Base-by-base conservation (phyloP, 1,140 invertebrate genomes). In the Nasonia longicornis region DNA sequence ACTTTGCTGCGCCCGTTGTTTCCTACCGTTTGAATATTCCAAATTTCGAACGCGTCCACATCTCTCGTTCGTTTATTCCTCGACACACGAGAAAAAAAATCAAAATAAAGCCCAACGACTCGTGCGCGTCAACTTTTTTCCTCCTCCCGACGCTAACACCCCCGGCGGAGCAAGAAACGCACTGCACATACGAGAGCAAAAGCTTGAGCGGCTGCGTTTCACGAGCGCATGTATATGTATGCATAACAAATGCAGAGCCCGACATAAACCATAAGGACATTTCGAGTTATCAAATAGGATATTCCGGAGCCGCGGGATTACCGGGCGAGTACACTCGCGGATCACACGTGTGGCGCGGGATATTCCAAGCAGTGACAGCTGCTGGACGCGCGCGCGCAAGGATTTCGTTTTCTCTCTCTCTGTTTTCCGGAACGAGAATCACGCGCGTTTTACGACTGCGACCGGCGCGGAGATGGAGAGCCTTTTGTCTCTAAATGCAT, bases 371-470 rank as follows among this genome's bases (percentile, higher is more conserved):
- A 77, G 75, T 11, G 75, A 77, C 75, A 77, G 75, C 75, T 77
- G 64, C 64, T 14, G 38, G 75, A 26, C 4, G 31, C 3, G 4
- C 31, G 2, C 48, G 42, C 48, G 48, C 22, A 64, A n/a, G 58
- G 58, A 52, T 52, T 52, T 52, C 16, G 48, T 52, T 52, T 6
- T 58, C 52, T 12, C 45, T 48, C 14, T 48, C 45, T 58, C 52
- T 58, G 20, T 58, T n/a, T 58, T 58, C 52, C 52, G 52, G 52
- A 58, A 58, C 52, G 52, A n/a, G 52, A 58, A 58, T 58, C 52
- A 58, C 52, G 52, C 72, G 79, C 74, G 84, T 84, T 85, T 85
- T 85, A 84, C 81, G 66, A 75, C 74, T 77, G 77, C 58, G 79
- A 72, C 63, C 66, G 16, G 26, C 26, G 29, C 31, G n/a, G 14